Evolutionary conservation across 2,888 invertebrate genomes (phyloP), one percentile per base, ranked within the genome.

Genomic region (Idaea dimidiata): DNA sequence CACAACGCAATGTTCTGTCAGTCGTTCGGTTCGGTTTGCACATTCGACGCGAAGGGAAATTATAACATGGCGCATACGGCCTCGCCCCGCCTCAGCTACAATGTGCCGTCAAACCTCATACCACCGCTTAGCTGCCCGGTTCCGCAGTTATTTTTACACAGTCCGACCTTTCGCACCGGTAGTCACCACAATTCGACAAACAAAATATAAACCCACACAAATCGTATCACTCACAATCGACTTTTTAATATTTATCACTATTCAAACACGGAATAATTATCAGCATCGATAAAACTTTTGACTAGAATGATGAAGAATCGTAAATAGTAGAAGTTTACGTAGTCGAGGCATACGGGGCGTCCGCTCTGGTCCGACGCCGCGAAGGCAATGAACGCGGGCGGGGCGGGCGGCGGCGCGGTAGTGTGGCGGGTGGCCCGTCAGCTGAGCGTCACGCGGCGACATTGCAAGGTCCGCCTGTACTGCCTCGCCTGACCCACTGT

Each of bases 371-470:
- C 90, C 90, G 90, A 89, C 85, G 94, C 94, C 94, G 93, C 94
- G 93, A 91, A 94, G 93, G 93, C 94, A 94, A 94, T 94, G 94
- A 94, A 94, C 94, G 94, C 93, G 93, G 93, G 89, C 91, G 89
- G 93, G 90, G n/a, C n/a, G n/a, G 87, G 73, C 81, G 87, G 87
- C 86, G 75, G 71, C 87, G 89, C 89, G 89, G 80, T 75, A 78
- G 76, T 70, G 78, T 70, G 73, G 79, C 74, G 86, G 84, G 87
- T 83, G 83, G 84, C 84, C 82, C 86, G 87, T 92, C 92, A 93
- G 92, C 93, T 93, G 91, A 93, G 91, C 93, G 91, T 90, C 91
- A 91, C 88, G 89, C 88, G 91, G 93, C 93, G 93, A 93, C 93
- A 93, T 93, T 93, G 93, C 93, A 93, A 93, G 93, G 93, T 93